Evolutionary conservation across 2,888 invertebrate genomes (phyloP).

Genomic region (Lepetodrilus schrolli): DNA sequence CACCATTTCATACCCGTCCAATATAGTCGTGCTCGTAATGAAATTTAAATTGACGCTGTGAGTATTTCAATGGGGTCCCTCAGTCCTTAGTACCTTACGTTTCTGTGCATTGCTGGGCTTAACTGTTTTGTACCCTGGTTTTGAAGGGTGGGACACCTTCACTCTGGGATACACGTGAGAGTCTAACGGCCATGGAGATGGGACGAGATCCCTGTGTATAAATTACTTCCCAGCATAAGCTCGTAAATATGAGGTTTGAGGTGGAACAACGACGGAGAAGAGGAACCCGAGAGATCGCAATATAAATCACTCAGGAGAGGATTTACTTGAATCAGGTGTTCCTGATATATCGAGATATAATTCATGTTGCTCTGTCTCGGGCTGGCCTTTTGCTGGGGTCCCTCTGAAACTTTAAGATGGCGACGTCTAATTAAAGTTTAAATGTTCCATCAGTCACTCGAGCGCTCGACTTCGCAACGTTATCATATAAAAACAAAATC

Average conservation of each 20-base stretch:
- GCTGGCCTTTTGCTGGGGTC: background rate
- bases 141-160: background rate
- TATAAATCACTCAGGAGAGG: conserved; percentile 1
- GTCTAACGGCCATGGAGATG: background rate
- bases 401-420: background rate
- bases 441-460: conserved; percentile 1
- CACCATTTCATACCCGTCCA: no score
- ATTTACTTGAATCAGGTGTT: background rate
- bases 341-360: conserved; percentile 16
- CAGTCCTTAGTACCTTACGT: no score
- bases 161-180: conserved; percentile 1
- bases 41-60: no score
- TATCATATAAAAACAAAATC: no score
- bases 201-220: background rate
- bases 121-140: conserved; percentile 19
- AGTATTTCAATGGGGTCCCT: no score
- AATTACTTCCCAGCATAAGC: conserved; percentile 2
- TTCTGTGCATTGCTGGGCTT: background rate
- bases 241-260: conserved; percentile 2
- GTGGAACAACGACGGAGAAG: background rate
- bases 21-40: no score
- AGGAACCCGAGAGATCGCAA: background rate
- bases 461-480: no score
- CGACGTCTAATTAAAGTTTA: conserved; percentile 9
- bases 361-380: background rate